These are phyloP conservation scores for Anoplolepis gracilipes DNA, from an alignment of 1,140 invertebrate species.

Conservation along the genomic window DNA sequence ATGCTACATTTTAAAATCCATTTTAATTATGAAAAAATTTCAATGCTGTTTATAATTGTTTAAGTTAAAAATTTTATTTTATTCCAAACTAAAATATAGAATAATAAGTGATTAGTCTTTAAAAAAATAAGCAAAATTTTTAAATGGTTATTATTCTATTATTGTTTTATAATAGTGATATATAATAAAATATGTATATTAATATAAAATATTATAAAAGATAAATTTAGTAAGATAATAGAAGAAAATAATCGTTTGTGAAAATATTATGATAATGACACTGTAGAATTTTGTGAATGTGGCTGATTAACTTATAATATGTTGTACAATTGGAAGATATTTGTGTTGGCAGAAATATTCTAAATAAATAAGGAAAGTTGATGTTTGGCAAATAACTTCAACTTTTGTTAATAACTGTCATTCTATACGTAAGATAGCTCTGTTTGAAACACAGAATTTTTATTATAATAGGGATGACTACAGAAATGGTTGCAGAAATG, in stretches of 20 bases:
- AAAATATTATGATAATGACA: neutral
- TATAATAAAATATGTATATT: neutral
- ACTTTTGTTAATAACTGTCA: constrained; percentile 6
- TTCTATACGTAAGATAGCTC: neutral
- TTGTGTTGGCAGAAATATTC: neutral
- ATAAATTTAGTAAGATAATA: neutral
- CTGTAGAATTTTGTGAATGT: neutral
- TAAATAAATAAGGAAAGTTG: constrained; percentile 24
- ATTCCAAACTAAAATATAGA: neutral
- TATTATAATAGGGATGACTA: neutral
- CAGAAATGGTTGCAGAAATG: neutral
- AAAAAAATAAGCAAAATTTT: neutral
- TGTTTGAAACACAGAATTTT: constrained; percentile 12
- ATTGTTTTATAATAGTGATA: neutral
- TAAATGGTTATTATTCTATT: neutral
- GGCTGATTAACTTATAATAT: neutral
- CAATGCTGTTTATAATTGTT: too few species aligned
- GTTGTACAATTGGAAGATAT: neutral
- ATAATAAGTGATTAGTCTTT: neutral
- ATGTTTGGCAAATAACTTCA: neutral
- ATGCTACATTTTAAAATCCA: neutral
- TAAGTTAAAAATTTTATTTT: neutral
- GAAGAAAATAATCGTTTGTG: neutral
- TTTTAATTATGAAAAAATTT: neutral
- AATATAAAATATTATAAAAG: neutral